phyloP scores from a whole-genome alignment of 2,113 vertebrate genomes.

The Peromyscus maniculatus region DNA sequence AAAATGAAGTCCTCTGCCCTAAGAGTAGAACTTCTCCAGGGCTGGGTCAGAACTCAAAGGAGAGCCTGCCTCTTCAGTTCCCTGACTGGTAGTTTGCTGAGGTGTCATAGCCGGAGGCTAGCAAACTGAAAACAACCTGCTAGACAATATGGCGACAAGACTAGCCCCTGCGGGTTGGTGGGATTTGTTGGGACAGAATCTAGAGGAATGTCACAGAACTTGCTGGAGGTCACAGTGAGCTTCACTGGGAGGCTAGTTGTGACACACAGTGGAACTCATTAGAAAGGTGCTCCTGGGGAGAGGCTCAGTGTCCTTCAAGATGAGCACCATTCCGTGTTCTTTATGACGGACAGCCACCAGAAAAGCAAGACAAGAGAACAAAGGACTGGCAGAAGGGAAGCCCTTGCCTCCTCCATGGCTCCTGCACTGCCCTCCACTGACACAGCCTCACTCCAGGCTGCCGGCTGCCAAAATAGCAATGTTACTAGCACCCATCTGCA shows the following conservation, averaged over 20 bases:
- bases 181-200: neutral
- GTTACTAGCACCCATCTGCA: neutral
- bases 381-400: neutral
- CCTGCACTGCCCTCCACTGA: no score
- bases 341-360: neutral
- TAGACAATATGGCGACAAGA: neutral
- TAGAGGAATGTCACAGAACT: neutral
- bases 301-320: neutral
- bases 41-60: neutral
- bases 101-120: neutral
- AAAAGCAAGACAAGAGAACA: neutral
- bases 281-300: neutral
- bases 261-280: neutral
- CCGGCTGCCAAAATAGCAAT: neutral
- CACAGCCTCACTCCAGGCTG: neutral
- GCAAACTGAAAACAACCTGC: neutral
- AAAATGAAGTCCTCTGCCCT: neutral
- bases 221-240: neutral
- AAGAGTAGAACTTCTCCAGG: neutral
- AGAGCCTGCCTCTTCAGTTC: neutral
- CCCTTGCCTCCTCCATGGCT: neutral
- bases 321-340: neutral
- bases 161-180: neutral
- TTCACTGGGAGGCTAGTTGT: neutral
- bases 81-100: neutral